Conservation (phyloP, 2,113 vertebrate species). For the Cygnus buccinator region DNA sequence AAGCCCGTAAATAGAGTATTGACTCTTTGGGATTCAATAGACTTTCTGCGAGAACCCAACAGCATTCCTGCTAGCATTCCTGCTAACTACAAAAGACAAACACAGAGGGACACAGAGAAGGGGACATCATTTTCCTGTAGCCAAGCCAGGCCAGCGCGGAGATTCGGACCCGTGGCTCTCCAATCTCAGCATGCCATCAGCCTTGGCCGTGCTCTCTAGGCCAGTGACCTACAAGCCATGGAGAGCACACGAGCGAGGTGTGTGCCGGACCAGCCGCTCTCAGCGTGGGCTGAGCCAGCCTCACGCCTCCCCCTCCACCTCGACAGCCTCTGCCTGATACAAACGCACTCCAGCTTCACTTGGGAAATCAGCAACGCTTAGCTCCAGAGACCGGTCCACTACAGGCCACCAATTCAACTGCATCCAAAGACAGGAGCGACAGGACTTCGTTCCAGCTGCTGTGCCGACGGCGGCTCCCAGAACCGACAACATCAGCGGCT, state of each 20-base stretch:
- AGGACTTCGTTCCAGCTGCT: not conserved
- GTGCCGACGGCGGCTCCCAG: fast-evolving
- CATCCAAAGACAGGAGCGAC: not conserved
- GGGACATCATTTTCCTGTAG: not conserved
- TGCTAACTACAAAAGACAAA: not conserved
- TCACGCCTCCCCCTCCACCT: not conserved
- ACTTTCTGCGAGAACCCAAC: not conserved
- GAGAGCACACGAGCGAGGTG: not conserved
- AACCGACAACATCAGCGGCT: not conserved
- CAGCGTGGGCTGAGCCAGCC: not conserved
- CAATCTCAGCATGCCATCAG: too few species aligned
- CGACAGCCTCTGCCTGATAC: conserved; percentile 10
- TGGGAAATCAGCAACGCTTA: not conserved
- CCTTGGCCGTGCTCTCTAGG: fast-evolving
- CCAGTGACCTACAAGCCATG: not conserved
- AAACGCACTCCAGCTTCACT: not conserved
- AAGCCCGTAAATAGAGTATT: not conserved
- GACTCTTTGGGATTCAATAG: not conserved
- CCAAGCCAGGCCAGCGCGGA: not conserved
- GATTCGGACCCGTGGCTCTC: not conserved
- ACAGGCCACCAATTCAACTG: not conserved
- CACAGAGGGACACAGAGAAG: not conserved
- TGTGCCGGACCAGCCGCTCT: fast-evolving
- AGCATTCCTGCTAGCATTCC: not conserved
- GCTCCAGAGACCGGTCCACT: not conserved